Conservation (phyloP, 2,888 invertebrate species). For the Chrysopilus asiliformis region DNA sequence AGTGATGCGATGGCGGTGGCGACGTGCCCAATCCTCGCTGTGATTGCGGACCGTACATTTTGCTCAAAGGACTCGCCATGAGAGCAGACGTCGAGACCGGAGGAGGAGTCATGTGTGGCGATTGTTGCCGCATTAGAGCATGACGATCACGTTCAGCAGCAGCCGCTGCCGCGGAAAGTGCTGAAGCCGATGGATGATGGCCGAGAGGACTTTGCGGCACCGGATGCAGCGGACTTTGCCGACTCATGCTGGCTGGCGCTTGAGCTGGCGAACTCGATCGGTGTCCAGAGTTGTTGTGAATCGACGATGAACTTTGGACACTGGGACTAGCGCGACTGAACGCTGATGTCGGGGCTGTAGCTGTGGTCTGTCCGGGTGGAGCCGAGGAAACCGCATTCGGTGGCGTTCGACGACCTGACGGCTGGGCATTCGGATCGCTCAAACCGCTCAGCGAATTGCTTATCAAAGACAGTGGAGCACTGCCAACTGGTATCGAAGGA, state of each 20-base stretch:
- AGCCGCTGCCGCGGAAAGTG: conserved; percentile 34
- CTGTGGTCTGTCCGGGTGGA: conserved; percentile 23
- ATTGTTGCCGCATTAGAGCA: conserved; percentile 34
- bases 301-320: conserved; percentile 27
- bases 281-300: conserved; percentile 24
- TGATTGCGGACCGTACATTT: conserved; percentile 32
- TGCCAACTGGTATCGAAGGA: conserved; percentile 26
- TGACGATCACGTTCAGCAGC: conserved; percentile 36
- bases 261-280: conserved; percentile 32
- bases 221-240: conserved; percentile 36
- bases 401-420: conserved; percentile 31
- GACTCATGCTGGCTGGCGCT: conserved; percentile 26
- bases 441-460: conserved; percentile 16
- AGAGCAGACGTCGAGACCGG: conserved; percentile 35
- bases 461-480: conserved; percentile 24
- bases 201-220: conserved; percentile 35
- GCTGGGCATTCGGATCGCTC: conserved; percentile 15
- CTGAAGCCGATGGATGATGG: conserved; percentile 35
- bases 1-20: conserved; percentile 31
- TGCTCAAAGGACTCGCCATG: conserved; percentile 36
- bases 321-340: conserved; percentile 37
- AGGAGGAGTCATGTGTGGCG: conserved; percentile 37
- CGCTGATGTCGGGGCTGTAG: conserved; percentile 33
- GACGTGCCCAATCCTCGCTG: conserved; percentile 36
- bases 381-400: conserved; percentile 25